A percentile compares a stretch with the other conserved stretches of the same genome.
These are phyloP conservation scores for Anabas testudineus DNA, from an alignment of 2,797 vertebrate genomes.

Conservation along the genomic window DNA sequence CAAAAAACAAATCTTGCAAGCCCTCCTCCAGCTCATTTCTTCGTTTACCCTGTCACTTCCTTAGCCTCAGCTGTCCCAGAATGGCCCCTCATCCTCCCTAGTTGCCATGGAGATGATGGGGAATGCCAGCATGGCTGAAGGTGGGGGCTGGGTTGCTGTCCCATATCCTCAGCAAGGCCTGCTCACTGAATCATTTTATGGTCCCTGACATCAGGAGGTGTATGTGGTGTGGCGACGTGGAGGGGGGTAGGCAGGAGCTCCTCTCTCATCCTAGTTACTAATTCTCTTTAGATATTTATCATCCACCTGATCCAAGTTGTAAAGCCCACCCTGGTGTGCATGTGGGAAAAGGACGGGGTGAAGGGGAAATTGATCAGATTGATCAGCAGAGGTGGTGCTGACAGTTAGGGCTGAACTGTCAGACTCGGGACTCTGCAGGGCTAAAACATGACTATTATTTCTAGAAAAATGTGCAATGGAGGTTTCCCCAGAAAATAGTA, in stretches of 20 bases:
- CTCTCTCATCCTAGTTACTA: slow-evolving; percentile 55
- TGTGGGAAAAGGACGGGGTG: slow-evolving; percentile 10
- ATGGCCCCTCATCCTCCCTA: slow-evolving; percentile 39
- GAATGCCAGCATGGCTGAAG: slow-evolving; percentile 46
- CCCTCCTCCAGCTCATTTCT: slow-evolving; percentile 6
- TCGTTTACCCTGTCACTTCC: slow-evolving; percentile 24
- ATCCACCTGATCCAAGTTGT: slow-evolving; percentile 58
- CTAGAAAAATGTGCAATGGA: slow-evolving; percentile 31
- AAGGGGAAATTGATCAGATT: slow-evolving; percentile 42
- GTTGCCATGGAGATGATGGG: slow-evolving; percentile 66
- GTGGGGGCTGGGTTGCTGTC: slow-evolving; percentile 63
- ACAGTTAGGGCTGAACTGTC: slow-evolving; percentile 38
- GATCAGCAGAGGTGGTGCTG: slow-evolving; percentile 55
- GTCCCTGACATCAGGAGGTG: slow-evolving; percentile 40
- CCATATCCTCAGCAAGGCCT: slow-evolving; percentile 33
- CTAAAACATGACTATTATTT: slow-evolving; percentile 26
- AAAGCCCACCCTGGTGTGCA: slow-evolving; percentile 34
- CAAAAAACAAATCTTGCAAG: neutral
- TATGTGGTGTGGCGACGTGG: slow-evolving; percentile 21
- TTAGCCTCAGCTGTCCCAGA: slow-evolving; percentile 37
- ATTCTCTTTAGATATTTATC: slow-evolving; percentile 58
- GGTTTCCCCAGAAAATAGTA: slow-evolving; percentile 15
- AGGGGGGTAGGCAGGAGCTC: slow-evolving; percentile 11
- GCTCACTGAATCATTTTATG: slow-evolving; percentile 52
- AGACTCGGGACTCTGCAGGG: slow-evolving; percentile 20